Evolutionary conservation across 2,797 vertebrate species (phyloP).

Genomic region (Megaceryle alcyon): DNA sequence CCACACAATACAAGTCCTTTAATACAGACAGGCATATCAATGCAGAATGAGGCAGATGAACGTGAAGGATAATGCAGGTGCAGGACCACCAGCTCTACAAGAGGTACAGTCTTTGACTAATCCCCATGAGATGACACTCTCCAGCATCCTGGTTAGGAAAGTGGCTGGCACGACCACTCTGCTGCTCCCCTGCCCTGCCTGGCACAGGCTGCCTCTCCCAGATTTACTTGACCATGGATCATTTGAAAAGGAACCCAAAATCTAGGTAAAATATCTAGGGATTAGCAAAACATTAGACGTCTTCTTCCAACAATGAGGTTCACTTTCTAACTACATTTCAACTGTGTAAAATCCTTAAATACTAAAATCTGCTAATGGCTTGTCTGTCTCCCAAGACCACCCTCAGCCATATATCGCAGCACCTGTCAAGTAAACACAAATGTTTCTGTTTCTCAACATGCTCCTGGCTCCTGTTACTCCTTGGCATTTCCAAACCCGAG

Average conservation of each 20-base stretch:
- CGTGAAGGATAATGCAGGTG: background rate
- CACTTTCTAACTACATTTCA: background rate
- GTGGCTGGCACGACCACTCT: background rate
- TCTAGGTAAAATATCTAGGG: background rate
- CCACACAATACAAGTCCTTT: background rate
- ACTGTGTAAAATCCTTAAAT: background rate
- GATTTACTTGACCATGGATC: background rate
- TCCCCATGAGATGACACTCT: fast-evolving
- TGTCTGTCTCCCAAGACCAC: background rate
- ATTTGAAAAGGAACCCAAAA: background rate
- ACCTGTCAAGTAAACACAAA: background rate
- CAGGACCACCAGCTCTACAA: background rate
- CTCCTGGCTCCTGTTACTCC: background rate
- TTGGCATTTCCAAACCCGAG: background rate
- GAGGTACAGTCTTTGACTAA: background rate
- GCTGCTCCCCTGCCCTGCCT: background rate
- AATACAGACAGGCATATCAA: background rate
- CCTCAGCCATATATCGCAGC: background rate
- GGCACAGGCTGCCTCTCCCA: background rate
- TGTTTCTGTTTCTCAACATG: background rate
- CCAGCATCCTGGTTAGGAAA: background rate
- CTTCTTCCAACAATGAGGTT: background rate
- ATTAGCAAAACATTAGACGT: background rate
- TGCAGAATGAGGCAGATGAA: background rate
- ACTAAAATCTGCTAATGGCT: background rate